These are phyloP conservation scores for Nautilus pompilius DNA, from an alignment of 1,140 invertebrate species.

Conservation along the genomic window DNA sequence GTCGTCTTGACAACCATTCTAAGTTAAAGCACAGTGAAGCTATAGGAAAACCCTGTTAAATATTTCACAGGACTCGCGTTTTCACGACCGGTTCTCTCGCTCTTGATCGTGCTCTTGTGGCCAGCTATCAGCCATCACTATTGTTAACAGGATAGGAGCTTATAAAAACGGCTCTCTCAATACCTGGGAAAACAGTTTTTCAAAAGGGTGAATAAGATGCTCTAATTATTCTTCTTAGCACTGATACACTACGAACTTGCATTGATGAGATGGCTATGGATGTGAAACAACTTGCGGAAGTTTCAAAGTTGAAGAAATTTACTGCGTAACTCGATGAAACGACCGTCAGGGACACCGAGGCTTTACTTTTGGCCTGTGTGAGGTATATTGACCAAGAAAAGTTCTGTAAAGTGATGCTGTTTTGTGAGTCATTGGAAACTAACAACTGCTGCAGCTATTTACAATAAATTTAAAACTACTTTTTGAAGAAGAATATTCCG, in stretches of 20 bases:
- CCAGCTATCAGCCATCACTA: background rate
- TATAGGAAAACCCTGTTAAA: too few species aligned
- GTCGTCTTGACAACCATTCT: too few species aligned
- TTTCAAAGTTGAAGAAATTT: background rate
- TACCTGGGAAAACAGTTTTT: background rate
- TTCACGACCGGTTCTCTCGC: background rate
- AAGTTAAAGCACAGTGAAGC: too few species aligned
- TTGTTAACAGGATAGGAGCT: background rate
- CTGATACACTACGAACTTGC: background rate
- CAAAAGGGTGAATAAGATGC: background rate
- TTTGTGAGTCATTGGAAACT: background rate
- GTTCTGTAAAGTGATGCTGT: background rate
- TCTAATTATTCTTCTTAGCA: background rate
- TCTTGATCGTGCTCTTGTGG: background rate
- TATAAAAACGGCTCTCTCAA: background rate
- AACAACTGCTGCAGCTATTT: background rate
- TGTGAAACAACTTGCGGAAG: background rate
- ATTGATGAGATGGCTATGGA: background rate
- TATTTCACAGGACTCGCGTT: too few species aligned
- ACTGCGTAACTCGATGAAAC: background rate
- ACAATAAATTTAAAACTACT: background rate
- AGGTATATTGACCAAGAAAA: background rate
- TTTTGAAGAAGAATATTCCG: background rate
- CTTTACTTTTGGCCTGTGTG: background rate
- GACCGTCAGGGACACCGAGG: background rate